Percentiles rank a stretch among this genome's conserved stretches.
Evolutionary conservation across 2,113 vertebrate species (phyloP).

Genomic region (Strigops habroptila): DNA sequence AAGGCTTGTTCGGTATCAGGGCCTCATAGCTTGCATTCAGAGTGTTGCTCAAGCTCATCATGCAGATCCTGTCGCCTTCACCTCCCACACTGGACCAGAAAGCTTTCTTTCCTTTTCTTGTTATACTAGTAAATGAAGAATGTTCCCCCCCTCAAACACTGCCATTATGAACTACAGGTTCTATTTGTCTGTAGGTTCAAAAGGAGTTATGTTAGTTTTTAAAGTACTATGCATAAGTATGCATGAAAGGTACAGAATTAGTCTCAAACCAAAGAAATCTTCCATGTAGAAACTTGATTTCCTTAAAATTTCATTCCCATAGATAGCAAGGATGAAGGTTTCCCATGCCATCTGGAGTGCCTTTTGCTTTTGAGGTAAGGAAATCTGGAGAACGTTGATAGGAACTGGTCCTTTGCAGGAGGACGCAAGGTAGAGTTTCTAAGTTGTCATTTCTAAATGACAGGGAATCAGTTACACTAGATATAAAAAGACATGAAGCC

Average conservation of each 20-base stretch:
- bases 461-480: background rate
- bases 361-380: background rate
- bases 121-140: background rate
- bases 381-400: background rate
- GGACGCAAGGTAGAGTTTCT: background rate
- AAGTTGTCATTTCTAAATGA: background rate
- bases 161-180: background rate
- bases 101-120: background rate
- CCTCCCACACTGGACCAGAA: background rate
- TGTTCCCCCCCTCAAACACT: background rate
- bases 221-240: background rate
- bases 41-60: too few relatives aligned
- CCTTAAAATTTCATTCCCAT: background rate
- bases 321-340: background rate
- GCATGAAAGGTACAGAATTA: background rate
- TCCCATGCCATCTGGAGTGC: background rate
- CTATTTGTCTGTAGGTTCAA: background rate
- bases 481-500: background rate
- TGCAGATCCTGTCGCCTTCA: too few relatives aligned
- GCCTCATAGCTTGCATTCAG: too few relatives aligned
- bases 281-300: background rate
- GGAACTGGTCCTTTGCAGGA: background rate
- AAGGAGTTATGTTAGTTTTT: background rate
- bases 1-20: too few relatives aligned
- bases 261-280: background rate